Conservation (phyloP, 2,888 invertebrate genomes). For the Actias luna region DNA sequence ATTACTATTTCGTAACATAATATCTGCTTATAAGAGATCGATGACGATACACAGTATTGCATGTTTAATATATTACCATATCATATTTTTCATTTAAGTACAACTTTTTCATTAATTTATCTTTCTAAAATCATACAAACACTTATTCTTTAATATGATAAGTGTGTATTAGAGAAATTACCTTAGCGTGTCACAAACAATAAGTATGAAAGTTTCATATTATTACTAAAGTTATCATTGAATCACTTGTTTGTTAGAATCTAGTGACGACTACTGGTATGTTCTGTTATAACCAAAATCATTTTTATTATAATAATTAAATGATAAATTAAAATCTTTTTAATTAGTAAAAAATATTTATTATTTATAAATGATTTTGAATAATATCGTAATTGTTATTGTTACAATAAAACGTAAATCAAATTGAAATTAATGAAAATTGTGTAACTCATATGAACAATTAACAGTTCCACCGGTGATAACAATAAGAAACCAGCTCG, state of each 20-base stretch:
- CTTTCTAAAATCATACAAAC: not conserved
- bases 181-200: not conserved
- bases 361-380: too few relatives aligned
- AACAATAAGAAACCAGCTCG: conserved; percentile 90
- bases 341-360: too few relatives aligned
- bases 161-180: not conserved
- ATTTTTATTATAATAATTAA: too few relatives aligned
- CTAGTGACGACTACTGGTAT: not conserved
- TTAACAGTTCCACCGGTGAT: conserved; percentile 91
- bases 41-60: not conserved
- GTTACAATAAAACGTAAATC: too few relatives aligned
- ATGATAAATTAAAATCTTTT: too few relatives aligned
- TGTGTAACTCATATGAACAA: conserved; percentile 9
- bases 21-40: not conserved
- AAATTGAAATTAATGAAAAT: too few relatives aligned
- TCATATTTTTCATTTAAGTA: not conserved
- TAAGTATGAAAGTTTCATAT: conserved; percentile 6
- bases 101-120: not conserved
- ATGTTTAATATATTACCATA: not conserved
- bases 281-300: not conserved
- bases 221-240: not conserved
- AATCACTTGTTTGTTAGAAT: not conserved
- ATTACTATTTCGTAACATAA: not conserved
- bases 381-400: too few relatives aligned
- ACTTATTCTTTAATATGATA: not conserved